These are phyloP conservation scores for Gryllus longicercus DNA, from an alignment of 2,888 invertebrate species.

Conservation along the genomic window DNA sequence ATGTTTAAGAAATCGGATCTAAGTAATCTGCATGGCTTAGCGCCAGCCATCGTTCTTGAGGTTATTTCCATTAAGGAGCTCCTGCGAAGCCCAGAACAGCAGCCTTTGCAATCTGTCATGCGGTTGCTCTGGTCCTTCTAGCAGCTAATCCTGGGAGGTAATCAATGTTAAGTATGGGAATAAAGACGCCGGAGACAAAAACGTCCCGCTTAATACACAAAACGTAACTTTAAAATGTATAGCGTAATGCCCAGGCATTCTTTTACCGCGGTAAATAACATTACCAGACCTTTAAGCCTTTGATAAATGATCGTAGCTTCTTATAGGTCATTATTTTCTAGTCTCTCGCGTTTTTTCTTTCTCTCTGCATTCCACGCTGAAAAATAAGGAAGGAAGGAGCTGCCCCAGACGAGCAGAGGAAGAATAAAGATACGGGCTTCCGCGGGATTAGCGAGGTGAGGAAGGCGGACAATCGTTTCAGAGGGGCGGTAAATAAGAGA, in stretches of 20 bases:
- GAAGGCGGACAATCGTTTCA: constrained; percentile 22
- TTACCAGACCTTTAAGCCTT: constrained; percentile 21
- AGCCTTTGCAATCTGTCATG: background rate
- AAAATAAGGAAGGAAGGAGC: constrained; percentile 19
- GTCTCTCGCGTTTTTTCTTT: background rate
- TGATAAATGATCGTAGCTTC: constrained; percentile 25
- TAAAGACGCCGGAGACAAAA: constrained; percentile 17
- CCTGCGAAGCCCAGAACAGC: background rate
- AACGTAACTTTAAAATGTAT: constrained; percentile 17
- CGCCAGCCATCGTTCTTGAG: background rate
- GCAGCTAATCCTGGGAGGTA: background rate
- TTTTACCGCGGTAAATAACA: constrained; percentile 25
- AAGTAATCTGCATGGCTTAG: background rate
- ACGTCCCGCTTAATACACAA: background rate
- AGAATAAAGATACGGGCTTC: background rate
- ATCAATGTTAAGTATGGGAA: constrained; percentile 17
- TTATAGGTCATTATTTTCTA: constrained; percentile 24
- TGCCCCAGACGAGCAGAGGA: background rate
- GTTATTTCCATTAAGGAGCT: constrained; percentile 7
- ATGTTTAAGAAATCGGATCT: background rate
- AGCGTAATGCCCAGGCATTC: background rate
- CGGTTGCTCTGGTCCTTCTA: background rate
- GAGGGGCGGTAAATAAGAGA: too few relatives aligned
- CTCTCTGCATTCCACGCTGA: background rate
- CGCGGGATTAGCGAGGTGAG: constrained; percentile 23